A percentile compares a stretch with the other conserved stretches of the same genome.
Conservation (phyloP, 2,113 vertebrate species). For the Sphaerodactylus townsendi region DNA sequence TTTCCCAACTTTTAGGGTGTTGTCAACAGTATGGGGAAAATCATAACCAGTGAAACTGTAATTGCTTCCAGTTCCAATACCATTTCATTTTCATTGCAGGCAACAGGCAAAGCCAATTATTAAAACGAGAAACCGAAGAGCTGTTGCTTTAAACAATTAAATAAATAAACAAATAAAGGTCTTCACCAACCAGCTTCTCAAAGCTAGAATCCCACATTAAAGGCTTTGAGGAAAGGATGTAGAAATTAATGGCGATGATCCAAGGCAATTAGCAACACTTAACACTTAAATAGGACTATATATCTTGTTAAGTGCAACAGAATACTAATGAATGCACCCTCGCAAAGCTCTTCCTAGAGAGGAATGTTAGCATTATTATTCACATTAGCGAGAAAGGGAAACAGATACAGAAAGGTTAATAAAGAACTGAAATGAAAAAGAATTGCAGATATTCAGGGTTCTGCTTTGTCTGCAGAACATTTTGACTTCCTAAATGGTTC, state of each 20-base stretch:
- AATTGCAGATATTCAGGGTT: not conserved
- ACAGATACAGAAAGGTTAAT: slow-evolving; percentile 18
- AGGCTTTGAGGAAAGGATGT: not conserved
- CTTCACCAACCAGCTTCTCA: not conserved
- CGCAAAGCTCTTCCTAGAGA: not conserved
- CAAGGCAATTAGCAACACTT: slow-evolving; percentile 29
- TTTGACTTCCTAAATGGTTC: not conserved
- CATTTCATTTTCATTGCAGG: not conserved
- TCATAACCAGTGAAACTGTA: not conserved
- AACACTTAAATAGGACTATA: slow-evolving; percentile 15
- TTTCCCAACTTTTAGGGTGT: not conserved
- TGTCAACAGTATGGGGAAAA: not conserved
- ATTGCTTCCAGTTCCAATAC: not conserved
- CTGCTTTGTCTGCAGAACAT: not conserved
- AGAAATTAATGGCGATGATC: slow-evolving; percentile 23
- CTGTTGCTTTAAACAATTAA: not conserved
- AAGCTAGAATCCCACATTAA: slow-evolving; percentile 3
- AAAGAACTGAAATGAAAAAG: not conserved
- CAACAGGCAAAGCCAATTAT: slow-evolving; percentile 5
- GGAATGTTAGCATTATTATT: slow-evolving; percentile 9
- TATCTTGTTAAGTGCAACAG: slow-evolving; percentile 1
- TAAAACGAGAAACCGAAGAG: slow-evolving; percentile 3
- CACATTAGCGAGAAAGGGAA: not conserved
- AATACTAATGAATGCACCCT: slow-evolving; percentile 1
- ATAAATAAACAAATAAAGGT: not conserved